Conservation (phyloP, 2,113 vertebrate genomes). For the Podocnemis expansa region DNA sequence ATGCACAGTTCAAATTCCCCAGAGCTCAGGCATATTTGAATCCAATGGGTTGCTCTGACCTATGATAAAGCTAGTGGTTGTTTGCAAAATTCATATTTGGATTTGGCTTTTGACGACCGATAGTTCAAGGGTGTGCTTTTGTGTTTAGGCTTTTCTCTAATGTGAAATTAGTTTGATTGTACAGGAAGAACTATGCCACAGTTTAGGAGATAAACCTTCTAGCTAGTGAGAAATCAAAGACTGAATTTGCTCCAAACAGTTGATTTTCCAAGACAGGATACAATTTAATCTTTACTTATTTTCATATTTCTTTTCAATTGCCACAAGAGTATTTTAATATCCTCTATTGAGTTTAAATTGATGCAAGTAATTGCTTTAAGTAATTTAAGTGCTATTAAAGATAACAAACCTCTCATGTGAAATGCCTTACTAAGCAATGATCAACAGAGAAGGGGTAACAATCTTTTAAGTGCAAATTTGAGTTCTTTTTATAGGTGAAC, state of each 20-base stretch:
- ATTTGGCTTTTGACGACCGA: neutral
- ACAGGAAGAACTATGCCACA: neutral
- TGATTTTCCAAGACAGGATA: slow-evolving; percentile 46
- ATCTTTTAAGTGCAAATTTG: slow-evolving; percentile 65
- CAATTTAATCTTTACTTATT: slow-evolving; percentile 72
- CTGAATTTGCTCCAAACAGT: slow-evolving; percentile 56
- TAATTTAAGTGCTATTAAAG: slow-evolving; percentile 78
- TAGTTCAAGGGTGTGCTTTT: neutral
- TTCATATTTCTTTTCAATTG: slow-evolving; percentile 73
- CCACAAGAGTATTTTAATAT: slow-evolving; percentile 77
- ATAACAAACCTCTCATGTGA: slow-evolving; percentile 76
- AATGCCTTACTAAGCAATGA: slow-evolving; percentile 73
- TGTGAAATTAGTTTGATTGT: neutral
- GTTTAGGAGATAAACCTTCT: slow-evolving; percentile 38
- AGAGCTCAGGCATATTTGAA: neutral
- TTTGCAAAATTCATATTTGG: neutral
- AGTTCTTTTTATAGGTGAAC: slow-evolving; percentile 58
- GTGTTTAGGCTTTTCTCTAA: neutral
- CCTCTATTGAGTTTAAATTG: slow-evolving; percentile 71
- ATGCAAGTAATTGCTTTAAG: slow-evolving; percentile 77
- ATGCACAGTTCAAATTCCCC: neutral
- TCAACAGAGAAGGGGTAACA: slow-evolving; percentile 69
- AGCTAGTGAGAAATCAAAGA: slow-evolving; percentile 44
- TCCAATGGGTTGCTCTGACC: neutral
- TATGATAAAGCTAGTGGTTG: neutral